Base-by-base conservation (phyloP, 2,113 vertebrate genomes). In the Atherinomorus stipes region DNA sequence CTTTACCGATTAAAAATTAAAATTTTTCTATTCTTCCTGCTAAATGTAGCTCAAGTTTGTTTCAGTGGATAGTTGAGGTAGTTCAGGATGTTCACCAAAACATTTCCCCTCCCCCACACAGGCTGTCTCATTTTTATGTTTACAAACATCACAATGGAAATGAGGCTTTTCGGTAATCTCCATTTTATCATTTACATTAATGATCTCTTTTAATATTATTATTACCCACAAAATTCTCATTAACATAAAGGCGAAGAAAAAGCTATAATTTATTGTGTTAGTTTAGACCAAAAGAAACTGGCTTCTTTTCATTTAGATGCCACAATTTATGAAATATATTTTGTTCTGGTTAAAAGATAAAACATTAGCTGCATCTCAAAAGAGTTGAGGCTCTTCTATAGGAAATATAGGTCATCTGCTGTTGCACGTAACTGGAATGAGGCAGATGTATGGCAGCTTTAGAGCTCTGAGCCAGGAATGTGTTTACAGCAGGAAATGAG, bases 51-150 rank as follows among this genome's bases (percentile, higher is more conserved):
- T 3, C 26, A 6, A 12, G 5, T 15, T 37, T 3, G 15, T 18
- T 28, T 37, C 23, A 8, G 5, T 34, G 5, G 5, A 34, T 34
- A 9, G 31, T 8, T 34, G n/a, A n/a, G n/a, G n/a, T n/a, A n/a
- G n/a, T 70, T 37, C 37, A 38, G 4, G 28, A 47, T 58, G 64
- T 71, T 22, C 23, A 80, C 12, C 75, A 88, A 60, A 77, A 71
- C 66, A 64, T 18, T 71, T 19, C 81, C 84, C 81, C 76, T 72
- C 76, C 80, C 84, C 85, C 75, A 37, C 12, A 21, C 23, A 37
- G 78, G 26, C 83, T 64, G 16, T 60, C 15, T 62, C 61, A 58
- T 57, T 87, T 88, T 79, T 88, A 84, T 93, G 91, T 93, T 92
- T 92, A 92, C 88, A 88, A 90, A 47, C 44, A 47, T 18, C 4